Evolutionary conservation across 2,888 invertebrate species (phyloP).

Genomic region (Epinotia ramella): DNA sequence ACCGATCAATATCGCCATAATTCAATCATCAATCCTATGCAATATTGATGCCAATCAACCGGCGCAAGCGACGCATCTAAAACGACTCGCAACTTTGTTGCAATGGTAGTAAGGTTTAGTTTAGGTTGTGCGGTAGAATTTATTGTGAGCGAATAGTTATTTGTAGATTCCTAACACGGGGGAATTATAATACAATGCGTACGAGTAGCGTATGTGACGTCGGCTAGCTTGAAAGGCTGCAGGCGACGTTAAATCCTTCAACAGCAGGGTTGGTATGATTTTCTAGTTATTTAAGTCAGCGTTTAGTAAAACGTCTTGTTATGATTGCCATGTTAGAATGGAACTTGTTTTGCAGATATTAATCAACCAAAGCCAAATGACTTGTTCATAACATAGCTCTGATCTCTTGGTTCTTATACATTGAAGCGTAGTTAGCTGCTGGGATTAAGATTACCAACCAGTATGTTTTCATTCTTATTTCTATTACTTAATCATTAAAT

Average conservation of each 20-base stretch:
- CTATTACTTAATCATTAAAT: no score
- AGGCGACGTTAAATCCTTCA: constrained; percentile 43
- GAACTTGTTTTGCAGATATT: no score
- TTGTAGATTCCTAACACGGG: constrained; percentile 47
- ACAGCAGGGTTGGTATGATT: constrained; percentile 36
- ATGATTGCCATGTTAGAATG: background rate
- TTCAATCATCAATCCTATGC: constrained; percentile 39
- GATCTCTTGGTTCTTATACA: no score
- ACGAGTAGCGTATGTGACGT: constrained; percentile 36
- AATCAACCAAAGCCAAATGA: no score
- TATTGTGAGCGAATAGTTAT: constrained; percentile 44
- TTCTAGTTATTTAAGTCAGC: constrained; percentile 11
- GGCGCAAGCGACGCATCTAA: constrained; percentile 7
- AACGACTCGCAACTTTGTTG: constrained; percentile 5
- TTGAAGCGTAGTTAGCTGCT: no score
- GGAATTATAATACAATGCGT: constrained; percentile 49
- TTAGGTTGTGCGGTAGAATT: constrained; percentile 15
- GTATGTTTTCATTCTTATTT: no score
- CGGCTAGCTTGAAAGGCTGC: constrained; percentile 46
- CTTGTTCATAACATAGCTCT: no score
- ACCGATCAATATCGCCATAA: constrained; percentile 41
- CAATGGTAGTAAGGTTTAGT: constrained; percentile 9
- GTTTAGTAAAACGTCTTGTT: background rate
- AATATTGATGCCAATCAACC: constrained; percentile 43
- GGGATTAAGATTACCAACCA: no score